Evolutionary conservation across 2,797 vertebrate species (phyloP).

Genomic region (Huso huso): DNA sequence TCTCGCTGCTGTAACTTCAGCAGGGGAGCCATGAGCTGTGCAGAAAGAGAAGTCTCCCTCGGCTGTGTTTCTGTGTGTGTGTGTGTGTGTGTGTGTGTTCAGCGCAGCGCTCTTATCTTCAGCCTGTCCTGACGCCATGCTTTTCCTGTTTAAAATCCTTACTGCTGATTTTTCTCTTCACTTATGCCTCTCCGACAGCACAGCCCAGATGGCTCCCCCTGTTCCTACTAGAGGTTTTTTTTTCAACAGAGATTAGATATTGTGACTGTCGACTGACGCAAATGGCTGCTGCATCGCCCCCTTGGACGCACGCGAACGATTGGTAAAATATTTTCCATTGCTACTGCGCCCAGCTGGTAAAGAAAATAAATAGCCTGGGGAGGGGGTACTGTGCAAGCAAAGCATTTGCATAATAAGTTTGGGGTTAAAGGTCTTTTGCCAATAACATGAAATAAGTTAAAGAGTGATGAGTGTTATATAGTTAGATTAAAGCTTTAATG

Average conservation of each 20-base stretch:
- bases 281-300: constrained; percentile 32
- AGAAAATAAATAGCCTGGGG: constrained; percentile 15
- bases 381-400: constrained; percentile 6
- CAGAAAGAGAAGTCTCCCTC: constrained; percentile 56
- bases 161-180: constrained; percentile 67
- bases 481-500: too few species aligned
- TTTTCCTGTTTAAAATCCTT: constrained; percentile 96
- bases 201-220: constrained; percentile 30
- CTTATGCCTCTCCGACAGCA: constrained; percentile 50
- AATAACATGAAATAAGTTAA: too few species aligned
- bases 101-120: constrained; percentile 77
- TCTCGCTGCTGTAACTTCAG: constrained; percentile 49
- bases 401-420: constrained; percentile 26
- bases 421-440: too few species aligned
- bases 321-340: constrained; percentile 19
- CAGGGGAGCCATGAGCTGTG: constrained; percentile 52
- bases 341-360: constrained; percentile 21
- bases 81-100: constrained; percentile 24
- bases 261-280: constrained; percentile 38
- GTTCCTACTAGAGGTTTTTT: constrained; percentile 46
- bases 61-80: constrained; percentile 29
- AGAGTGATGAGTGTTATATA: too few species aligned
- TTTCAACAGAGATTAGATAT: constrained; percentile 55
- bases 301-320: constrained; percentile 30
- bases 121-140: constrained; percentile 81